phyloP scores from a whole-genome alignment of 2,888 invertebrate species.

The Galerucella calmariensis region DNA sequence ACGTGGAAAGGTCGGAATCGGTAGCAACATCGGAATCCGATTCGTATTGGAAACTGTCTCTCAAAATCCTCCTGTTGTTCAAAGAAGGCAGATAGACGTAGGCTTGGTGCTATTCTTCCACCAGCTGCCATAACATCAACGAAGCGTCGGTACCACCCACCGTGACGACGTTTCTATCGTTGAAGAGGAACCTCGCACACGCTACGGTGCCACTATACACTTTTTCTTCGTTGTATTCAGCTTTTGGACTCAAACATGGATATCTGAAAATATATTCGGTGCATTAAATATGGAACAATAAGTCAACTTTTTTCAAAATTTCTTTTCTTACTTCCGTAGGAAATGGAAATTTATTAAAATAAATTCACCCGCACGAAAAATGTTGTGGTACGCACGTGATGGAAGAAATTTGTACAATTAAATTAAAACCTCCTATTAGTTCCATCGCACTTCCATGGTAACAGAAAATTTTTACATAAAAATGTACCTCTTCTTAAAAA shows the following conservation, averaged over 20 bases:
- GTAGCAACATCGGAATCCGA: constrained; percentile 54
- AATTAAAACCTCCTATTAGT: too few relatives aligned
- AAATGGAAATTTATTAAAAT: too few relatives aligned
- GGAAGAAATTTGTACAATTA: too few relatives aligned
- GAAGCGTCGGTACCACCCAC: constrained; percentile 90
- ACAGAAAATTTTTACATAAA: too few relatives aligned
- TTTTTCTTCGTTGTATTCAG: constrained; percentile 89
- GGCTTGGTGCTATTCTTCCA: constrained; percentile 75
- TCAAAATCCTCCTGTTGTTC: constrained; percentile 23
- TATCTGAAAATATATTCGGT: constrained; percentile 68
- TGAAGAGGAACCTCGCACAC: constrained; percentile 84
- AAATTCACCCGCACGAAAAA: too few relatives aligned
- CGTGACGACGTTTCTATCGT: constrained; percentile 86
- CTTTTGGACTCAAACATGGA: constrained; percentile 86
- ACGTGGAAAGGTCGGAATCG: constrained; percentile 59
- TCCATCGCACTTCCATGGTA: too few relatives aligned
- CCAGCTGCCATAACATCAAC: constrained; percentile 90
- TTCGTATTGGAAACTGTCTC: constrained; percentile 45
- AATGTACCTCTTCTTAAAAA: too few relatives aligned
- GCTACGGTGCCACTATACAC: constrained; percentile 87
- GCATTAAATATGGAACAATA: too few relatives aligned
- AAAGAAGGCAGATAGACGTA: constrained; percentile 43
- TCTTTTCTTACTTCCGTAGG: too few relatives aligned
- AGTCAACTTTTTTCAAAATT: too few relatives aligned
- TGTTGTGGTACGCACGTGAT: too few relatives aligned